A percentile compares a stretch with the other conserved stretches of the same genome.
Evolutionary conservation across 2,797 vertebrate species (phyloP).

Genomic region (Takifugu rubripes): DNA sequence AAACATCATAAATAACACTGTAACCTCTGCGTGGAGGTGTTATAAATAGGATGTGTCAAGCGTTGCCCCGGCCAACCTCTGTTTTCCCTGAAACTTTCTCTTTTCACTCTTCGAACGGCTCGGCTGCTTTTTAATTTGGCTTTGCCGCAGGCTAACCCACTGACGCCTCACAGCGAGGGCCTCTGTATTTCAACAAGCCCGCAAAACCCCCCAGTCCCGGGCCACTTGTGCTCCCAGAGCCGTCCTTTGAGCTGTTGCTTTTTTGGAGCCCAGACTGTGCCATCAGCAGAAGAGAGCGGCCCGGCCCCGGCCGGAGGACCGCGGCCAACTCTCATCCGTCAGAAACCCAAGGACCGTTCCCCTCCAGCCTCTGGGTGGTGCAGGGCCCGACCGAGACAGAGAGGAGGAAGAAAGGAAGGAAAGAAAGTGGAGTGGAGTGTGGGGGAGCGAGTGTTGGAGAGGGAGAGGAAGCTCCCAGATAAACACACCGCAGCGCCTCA

Average conservation of each 20-base stretch:
- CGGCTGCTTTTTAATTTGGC: slow-evolving; percentile 89
- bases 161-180: slow-evolving; percentile 88
- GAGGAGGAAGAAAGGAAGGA: slow-evolving; percentile 61
- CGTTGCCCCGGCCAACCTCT: slow-evolving; percentile 71
- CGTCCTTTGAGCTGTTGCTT: slow-evolving; percentile 56
- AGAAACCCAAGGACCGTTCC: slow-evolving; percentile 62
- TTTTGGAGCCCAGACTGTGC: slow-evolving; percentile 80
- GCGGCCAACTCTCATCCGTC: slow-evolving; percentile 82
- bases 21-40: slow-evolving; percentile 81
- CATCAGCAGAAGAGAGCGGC: slow-evolving; percentile 76
- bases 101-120: slow-evolving; percentile 76
- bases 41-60: slow-evolving; percentile 91
- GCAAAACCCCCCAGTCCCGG: slow-evolving; percentile 82
- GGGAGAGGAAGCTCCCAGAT: slow-evolving; percentile 87
- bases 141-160: slow-evolving; percentile 85
- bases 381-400: slow-evolving; percentile 64
- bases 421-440: slow-evolving; percentile 61
- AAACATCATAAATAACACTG: slow-evolving; percentile 70
- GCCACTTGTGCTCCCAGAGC: slow-evolving; percentile 62
- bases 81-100: slow-evolving; percentile 79
- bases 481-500: slow-evolving; percentile 97
- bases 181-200: slow-evolving; percentile 90
- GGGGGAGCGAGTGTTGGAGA: slow-evolving; percentile 80
- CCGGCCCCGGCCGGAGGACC: slow-evolving; percentile 70
- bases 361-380: slow-evolving; percentile 59